Evolutionary conservation across 2,113 vertebrate species (phyloP).

Genomic region (Columba livia): DNA sequence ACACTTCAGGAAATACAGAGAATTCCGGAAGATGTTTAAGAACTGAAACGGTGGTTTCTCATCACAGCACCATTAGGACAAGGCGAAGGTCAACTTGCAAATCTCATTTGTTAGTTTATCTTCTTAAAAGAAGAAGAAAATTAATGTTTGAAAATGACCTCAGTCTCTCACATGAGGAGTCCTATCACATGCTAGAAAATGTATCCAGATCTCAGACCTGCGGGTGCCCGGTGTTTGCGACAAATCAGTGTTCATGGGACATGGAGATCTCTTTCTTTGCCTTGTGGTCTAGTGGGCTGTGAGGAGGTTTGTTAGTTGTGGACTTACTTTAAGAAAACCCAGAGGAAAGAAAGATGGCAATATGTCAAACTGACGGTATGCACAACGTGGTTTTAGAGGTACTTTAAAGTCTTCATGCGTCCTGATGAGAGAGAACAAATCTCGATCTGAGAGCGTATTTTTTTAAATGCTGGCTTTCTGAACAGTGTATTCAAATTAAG

Average conservation of each 20-base stretch:
- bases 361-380: constrained; percentile 6
- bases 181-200: neutral
- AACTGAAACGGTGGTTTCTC: constrained; percentile 67
- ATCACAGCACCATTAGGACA: constrained; percentile 18
- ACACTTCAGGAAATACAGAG: constrained; percentile 65
- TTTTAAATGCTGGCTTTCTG: constrained; percentile 64
- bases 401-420: constrained; percentile 20
- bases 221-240: neutral
- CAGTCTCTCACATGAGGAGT: neutral
- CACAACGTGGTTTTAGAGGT: constrained; percentile 40
- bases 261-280: neutral
- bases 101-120: constrained; percentile 14
- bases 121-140: constrained; percentile 33
- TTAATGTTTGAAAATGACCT: neutral
- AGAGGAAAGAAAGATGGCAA: constrained; percentile 17
- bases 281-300: constrained; percentile 31
- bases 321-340: neutral
- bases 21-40: constrained; percentile 56
- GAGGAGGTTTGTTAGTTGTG: constrained; percentile 44
- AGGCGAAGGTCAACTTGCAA: constrained; percentile 12
- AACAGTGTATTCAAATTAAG: constrained; percentile 67
- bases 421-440: constrained; percentile 32
- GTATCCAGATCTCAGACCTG: neutral
- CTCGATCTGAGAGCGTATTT: constrained; percentile 56
- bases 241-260: neutral